Evolutionary conservation across 2,888 invertebrate species (phyloP).

Genomic region (Meganola albula): DNA sequence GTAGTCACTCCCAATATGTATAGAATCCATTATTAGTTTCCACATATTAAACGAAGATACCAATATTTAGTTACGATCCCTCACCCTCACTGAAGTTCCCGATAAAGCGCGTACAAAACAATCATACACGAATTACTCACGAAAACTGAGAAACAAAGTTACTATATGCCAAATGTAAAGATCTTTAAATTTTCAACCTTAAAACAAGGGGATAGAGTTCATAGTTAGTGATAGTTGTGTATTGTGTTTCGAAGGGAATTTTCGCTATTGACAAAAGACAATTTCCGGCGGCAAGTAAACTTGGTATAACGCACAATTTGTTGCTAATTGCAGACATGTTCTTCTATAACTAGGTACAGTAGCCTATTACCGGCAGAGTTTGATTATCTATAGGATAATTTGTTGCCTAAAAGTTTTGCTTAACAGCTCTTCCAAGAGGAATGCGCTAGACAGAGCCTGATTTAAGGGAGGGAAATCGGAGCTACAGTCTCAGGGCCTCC

Average conservation of each 20-base stretch:
- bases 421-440: too few species aligned
- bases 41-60: conserved; percentile 30
- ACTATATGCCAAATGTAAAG: conserved; percentile 7
- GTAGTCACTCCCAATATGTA: conserved; percentile 8
- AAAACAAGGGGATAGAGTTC: conserved; percentile 8
- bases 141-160: conserved; percentile 23
- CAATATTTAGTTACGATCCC: conserved; percentile 39
- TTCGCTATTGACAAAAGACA: conserved; percentile 57
- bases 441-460: too few species aligned
- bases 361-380: too few species aligned
- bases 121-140: conserved; percentile 46
- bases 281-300: conserved; percentile 48
- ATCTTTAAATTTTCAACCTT: conserved; percentile 16
- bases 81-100: conserved; percentile 20
- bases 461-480: too few species aligned
- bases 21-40: conserved; percentile 25
- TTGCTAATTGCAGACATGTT: conserved; percentile 47
- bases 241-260: conserved; percentile 24
- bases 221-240: conserved; percentile 1
- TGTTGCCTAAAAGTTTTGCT: too few species aligned
- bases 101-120: conserved; percentile 35
- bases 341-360: conserved; percentile 11
- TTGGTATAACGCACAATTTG: conserved; percentile 55
- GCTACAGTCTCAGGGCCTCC: too few species aligned
- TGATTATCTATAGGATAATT: too few species aligned